Conservation (phyloP, 2,888 invertebrate genomes). For the Dascillus cervinus region DNA sequence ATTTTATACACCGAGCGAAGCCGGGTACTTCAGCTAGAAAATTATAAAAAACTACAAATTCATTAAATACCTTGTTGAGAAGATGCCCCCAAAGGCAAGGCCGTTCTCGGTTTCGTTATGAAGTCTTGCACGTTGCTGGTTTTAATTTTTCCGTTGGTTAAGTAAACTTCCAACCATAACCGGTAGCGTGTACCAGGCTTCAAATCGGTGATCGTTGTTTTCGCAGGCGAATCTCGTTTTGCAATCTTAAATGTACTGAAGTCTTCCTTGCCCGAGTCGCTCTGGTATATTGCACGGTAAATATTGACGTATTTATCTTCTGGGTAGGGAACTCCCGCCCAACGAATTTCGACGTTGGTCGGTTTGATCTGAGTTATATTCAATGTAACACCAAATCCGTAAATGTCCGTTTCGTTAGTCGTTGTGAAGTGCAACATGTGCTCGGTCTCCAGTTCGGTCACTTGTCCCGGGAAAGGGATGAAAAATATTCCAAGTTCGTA, state of each 20-base stretch:
- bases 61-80: constrained; percentile 45
- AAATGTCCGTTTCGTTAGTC: constrained; percentile 65
- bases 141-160: constrained; percentile 84
- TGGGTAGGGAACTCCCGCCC: constrained; percentile 81
- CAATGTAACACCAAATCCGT: constrained; percentile 72
- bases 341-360: constrained; percentile 68
- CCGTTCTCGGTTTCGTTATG: constrained; percentile 67
- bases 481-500: constrained; percentile 81
- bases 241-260: constrained; percentile 68
- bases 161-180: constrained; percentile 81
- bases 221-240: constrained; percentile 61
- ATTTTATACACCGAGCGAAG: too few species aligned
- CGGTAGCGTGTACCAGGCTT: constrained; percentile 78
- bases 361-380: constrained; percentile 70
- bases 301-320: constrained; percentile 87
- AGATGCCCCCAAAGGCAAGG: constrained; percentile 43
- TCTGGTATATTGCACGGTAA: constrained; percentile 76
- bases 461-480: constrained; percentile 73
- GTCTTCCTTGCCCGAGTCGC: constrained; percentile 65
- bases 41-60: too few species aligned
- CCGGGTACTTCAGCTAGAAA: too few species aligned
- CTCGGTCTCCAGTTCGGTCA: constrained; percentile 69
- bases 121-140: constrained; percentile 86
- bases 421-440: constrained; percentile 64
- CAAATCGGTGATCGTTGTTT: constrained; percentile 58